A percentile compares a stretch with the other conserved stretches of the same genome.
These are phyloP conservation scores for Tyria jacobaeae DNA, from an alignment of 2,888 invertebrate species.

Conservation along the genomic window DNA sequence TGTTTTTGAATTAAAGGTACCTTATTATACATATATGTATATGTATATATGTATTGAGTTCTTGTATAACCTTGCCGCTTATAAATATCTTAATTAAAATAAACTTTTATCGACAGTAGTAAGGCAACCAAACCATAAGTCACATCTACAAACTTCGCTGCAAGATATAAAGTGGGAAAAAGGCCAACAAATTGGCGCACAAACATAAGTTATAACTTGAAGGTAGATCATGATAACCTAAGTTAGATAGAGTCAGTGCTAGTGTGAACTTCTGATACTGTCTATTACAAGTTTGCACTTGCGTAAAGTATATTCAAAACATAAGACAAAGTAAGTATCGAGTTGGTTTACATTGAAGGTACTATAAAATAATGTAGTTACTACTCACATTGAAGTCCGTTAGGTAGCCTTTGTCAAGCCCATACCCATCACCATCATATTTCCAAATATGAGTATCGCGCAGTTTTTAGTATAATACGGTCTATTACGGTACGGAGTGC, in stretches of 20 bases:
- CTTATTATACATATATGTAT: no score
- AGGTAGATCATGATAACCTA: slow-evolving; percentile 50
- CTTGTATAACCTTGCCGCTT: no score
- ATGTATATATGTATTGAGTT: no score
- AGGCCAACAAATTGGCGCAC: slow-evolving; percentile 14
- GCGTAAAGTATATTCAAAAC: slow-evolving; percentile 42
- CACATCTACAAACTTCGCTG: not conserved
- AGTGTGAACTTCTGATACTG: slow-evolving; percentile 34
- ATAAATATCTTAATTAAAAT: not conserved
- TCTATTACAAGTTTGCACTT: slow-evolving; percentile 15
- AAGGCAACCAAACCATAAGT: not conserved
- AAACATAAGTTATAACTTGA: slow-evolving; percentile 36
- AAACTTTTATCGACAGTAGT: not conserved
- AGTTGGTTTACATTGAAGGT: not conserved
- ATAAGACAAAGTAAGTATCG: slow-evolving; percentile 15
- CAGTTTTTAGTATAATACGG: no score
- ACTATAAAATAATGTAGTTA: not conserved
- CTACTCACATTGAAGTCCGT: no score
- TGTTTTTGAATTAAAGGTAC: no score
- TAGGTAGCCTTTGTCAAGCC: no score
- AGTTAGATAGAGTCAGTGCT: slow-evolving; percentile 54
- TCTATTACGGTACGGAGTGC: no score
- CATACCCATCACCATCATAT: no score
- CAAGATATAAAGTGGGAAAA: slow-evolving; percentile 7
- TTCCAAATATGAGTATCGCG: no score